Evolutionary conservation across 2,888 invertebrate species (phyloP).

Genomic region (Elmis aenea): DNA sequence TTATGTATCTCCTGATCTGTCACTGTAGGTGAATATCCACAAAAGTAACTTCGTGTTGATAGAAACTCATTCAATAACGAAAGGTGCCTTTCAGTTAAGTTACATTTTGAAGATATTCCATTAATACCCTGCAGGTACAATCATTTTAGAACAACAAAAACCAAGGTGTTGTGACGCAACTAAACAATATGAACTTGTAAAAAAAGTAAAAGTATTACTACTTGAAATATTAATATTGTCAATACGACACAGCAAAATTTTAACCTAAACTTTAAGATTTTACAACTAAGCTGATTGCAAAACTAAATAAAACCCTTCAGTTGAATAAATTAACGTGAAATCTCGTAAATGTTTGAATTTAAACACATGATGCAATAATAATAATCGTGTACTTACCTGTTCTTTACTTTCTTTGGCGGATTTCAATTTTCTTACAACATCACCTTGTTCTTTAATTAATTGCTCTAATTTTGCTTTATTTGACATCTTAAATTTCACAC

Average conservation of each 20-base stretch:
- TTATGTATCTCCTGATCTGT: conserved; percentile 49
- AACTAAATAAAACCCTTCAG: too few relatives aligned
- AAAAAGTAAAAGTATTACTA: too few relatives aligned
- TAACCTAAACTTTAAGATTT: too few relatives aligned
- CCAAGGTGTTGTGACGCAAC: too few relatives aligned
- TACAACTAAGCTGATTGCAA: too few relatives aligned
- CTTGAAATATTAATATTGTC: too few relatives aligned
- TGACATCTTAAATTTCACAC: conserved; percentile 28
- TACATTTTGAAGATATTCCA: conserved; percentile 16
- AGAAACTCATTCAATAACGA: conserved; percentile 46
- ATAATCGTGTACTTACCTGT: conserved; percentile 53
- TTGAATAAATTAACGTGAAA: too few relatives aligned
- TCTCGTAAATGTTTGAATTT: too few relatives aligned
- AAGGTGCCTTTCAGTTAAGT: conserved; percentile 18
- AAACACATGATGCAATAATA: conserved; percentile 20
- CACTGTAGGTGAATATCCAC: conserved; percentile 53
- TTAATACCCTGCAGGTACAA: conserved; percentile 16
- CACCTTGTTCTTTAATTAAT: conserved; percentile 69
- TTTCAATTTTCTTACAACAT: conserved; percentile 76
- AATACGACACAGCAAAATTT: too few relatives aligned
- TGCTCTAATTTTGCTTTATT: conserved; percentile 52
- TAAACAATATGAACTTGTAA: too few relatives aligned
- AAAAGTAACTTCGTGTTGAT: conserved; percentile 53
- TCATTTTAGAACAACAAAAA: too few relatives aligned
- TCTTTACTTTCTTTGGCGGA: conserved; percentile 71